phyloP scores from a whole-genome alignment of 1,140 invertebrate species.

The Holcopasites calliopsidis region DNA sequence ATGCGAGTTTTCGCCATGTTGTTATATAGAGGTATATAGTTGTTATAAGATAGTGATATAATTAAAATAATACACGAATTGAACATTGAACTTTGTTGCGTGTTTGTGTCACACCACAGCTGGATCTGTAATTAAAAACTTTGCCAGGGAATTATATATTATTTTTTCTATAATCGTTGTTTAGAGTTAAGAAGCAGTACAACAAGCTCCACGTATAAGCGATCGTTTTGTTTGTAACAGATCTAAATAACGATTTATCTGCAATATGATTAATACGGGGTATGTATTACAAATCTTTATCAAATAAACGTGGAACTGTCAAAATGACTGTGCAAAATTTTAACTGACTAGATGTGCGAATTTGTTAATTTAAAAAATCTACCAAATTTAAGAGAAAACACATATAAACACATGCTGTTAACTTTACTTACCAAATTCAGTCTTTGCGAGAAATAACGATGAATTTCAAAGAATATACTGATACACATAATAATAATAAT shows the following conservation, averaged over 20 bases:
- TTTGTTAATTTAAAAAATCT: too few species aligned
- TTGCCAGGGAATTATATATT: not conserved
- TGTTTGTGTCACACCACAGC: not conserved
- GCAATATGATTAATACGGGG: slow-evolving; percentile 64
- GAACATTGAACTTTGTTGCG: slow-evolving; percentile 8
- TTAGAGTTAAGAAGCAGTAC: too few species aligned
- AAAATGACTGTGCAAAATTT: too few species aligned
- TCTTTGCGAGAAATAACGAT: too few species aligned
- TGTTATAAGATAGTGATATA: not conserved
- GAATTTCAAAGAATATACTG: not conserved
- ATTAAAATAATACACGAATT: not conserved
- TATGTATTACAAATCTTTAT: slow-evolving; percentile 21
- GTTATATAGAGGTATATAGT: not conserved
- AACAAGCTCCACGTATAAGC: too few species aligned
- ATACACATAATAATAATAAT: not conserved
- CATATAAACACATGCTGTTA: not conserved
- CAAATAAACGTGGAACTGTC: not conserved
- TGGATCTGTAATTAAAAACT: too few species aligned
- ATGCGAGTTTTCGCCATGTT: slow-evolving; percentile 10
- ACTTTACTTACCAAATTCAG: not conserved
- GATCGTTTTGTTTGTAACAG: not conserved
- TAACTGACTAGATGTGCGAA: too few species aligned
- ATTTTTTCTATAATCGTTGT: not conserved
- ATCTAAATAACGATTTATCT: not conserved
- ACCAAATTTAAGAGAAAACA: not conserved